These are phyloP conservation scores for Poecilus cupreus DNA, from an alignment of 2,888 invertebrate genomes.

Conservation along the genomic window DNA sequence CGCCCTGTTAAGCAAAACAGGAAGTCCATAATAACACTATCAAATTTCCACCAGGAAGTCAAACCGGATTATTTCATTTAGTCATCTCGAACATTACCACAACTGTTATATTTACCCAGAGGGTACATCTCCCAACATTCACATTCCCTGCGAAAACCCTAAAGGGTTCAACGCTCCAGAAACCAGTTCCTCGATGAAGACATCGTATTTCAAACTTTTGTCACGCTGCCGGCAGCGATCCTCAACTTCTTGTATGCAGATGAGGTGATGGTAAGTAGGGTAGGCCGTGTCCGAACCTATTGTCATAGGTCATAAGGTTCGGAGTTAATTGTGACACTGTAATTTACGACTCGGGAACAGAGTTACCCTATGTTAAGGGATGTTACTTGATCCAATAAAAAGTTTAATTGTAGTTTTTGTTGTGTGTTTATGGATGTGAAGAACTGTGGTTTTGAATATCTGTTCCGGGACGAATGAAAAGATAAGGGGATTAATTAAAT, in stretches of 20 bases:
- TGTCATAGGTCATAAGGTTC: conserved; percentile 30
- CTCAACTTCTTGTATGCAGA: conserved; percentile 35
- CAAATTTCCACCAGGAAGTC: conserved; percentile 14
- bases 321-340: conserved; percentile 45
- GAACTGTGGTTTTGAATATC: conserved; percentile 1
- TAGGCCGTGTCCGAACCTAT: conserved; percentile 24
- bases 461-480: background rate
- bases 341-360: conserved; percentile 38
- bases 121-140: background rate
- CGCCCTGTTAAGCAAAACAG: background rate
- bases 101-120: conserved; percentile 12
- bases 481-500: conserved; percentile 23
- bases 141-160: conserved; percentile 29
- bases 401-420: conserved; percentile 39
- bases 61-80: background rate
- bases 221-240: conserved; percentile 61
- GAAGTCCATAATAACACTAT: background rate
- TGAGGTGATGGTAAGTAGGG: conserved; percentile 45
- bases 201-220: conserved; percentile 66
- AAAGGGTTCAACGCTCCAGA: conserved; percentile 15
- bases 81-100: background rate
- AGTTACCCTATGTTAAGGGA: conserved; percentile 8
- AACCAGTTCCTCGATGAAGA: conserved; percentile 63
- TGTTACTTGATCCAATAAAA: conserved; percentile 39
- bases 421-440: background rate